These are phyloP conservation scores for Phataginus tricuspis DNA, from an alignment of 2,797 vertebrate species.

Conservation along the genomic window DNA sequence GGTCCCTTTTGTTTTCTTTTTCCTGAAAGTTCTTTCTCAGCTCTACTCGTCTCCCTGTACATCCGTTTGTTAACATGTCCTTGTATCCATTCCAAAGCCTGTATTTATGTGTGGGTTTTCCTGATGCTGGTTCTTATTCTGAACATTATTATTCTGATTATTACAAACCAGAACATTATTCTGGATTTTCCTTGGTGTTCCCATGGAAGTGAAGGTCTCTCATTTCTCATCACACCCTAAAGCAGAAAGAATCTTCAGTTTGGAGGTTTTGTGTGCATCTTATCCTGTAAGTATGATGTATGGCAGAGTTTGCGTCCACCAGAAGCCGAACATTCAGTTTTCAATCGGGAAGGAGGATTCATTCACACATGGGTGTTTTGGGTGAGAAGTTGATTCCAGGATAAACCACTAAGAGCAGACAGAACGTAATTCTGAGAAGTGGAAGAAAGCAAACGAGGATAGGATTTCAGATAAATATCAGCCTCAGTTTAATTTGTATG, in stretches of 20 bases:
- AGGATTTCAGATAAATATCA: not conserved
- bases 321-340: not conserved
- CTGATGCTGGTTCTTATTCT: too few species aligned
- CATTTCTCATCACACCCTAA: not conserved
- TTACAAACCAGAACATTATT: too few species aligned
- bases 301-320: not conserved
- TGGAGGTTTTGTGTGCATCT: not conserved
- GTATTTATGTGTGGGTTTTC: too few species aligned
- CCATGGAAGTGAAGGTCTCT: not conserved
- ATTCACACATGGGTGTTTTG: not conserved
- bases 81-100: too few species aligned
- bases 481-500: not conserved
- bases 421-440: not conserved
- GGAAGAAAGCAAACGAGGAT: fast-evolving
- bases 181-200: not conserved
- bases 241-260: too few species aligned
- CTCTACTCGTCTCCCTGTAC: not conserved
- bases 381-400: not conserved
- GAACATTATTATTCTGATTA: too few species aligned
- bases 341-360: not conserved
- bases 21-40: not conserved
- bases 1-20: too few species aligned
- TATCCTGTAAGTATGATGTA: fast-evolving
- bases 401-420: too few species aligned
- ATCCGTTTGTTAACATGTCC: not conserved